Conservation (phyloP, 2,888 invertebrate genomes). For the Eumacrocentrus americanus region DNA sequence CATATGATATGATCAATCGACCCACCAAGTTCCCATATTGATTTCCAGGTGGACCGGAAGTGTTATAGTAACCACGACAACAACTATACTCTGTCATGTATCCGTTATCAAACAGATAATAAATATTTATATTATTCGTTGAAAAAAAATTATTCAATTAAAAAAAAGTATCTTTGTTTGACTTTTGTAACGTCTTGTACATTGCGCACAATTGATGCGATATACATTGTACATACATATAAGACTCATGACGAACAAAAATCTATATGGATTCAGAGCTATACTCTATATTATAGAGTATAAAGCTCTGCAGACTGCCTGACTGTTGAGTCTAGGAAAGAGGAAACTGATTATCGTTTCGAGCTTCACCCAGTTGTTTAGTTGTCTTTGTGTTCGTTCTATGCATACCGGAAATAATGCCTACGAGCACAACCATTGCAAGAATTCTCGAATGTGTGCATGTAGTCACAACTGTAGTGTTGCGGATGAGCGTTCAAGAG, state of each 20-base stretch:
- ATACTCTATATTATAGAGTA: too few relatives aligned
- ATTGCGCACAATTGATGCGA: too few relatives aligned
- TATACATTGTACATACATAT: too few relatives aligned
- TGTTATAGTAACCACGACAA: neutral
- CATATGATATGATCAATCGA: constrained; percentile 22
- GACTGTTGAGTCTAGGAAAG: neutral
- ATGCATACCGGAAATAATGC: constrained; percentile 44
- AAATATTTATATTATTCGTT: neutral
- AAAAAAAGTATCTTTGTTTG: too few relatives aligned
- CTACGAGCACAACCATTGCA: constrained; percentile 30
- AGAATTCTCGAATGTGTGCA: neutral
- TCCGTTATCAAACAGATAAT: neutral
- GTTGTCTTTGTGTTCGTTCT: constrained; percentile 28
- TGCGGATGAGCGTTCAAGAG: too few relatives aligned
- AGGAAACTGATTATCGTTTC: constrained; percentile 44
- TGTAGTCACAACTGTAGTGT: too few relatives aligned
- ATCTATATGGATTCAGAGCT: too few relatives aligned
- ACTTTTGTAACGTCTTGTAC: too few relatives aligned
- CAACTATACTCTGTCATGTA: neutral
- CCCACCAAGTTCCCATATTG: too few relatives aligned
- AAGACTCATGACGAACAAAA: too few relatives aligned
- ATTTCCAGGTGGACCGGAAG: constrained; percentile 12
- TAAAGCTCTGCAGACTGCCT: neutral
- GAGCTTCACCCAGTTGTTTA: constrained; percentile 38
- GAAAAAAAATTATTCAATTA: too few relatives aligned